phyloP scores from a whole-genome alignment of 2,797 vertebrate species.

The Danio jaintianensis region DNA sequence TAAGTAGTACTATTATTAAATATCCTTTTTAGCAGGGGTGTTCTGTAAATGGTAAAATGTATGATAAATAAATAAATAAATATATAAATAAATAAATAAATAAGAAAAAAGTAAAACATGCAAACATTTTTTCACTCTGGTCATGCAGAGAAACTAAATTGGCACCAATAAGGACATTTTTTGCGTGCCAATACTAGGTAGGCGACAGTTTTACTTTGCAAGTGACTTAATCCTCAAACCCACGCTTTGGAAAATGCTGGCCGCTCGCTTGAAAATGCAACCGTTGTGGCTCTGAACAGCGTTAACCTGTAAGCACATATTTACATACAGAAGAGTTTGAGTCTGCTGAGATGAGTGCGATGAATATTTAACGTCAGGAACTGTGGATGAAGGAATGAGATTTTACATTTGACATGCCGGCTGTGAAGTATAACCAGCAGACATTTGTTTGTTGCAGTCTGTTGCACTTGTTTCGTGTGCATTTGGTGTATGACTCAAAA shows the following conservation, averaged over 20 bases:
- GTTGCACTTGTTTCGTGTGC: neutral
- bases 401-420: slow-evolving; percentile 38
- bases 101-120: neutral
- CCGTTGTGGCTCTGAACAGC: slow-evolving; percentile 34
- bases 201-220: slow-evolving; percentile 28
- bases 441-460: neutral
- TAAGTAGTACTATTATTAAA: too few relatives aligned
- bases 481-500: slow-evolving; percentile 15
- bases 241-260: slow-evolving; percentile 19
- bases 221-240: slow-evolving; percentile 46
- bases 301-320: slow-evolving; percentile 44
- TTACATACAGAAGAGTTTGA: slow-evolving; percentile 57
- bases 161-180: neutral
- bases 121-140: neutral
- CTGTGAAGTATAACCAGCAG: slow-evolving; percentile 18
- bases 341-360: slow-evolving; percentile 42
- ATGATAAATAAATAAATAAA: too few relatives aligned
- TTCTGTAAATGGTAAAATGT: too few relatives aligned
- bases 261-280: slow-evolving; percentile 34
- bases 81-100: too few relatives aligned
- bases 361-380: slow-evolving; percentile 50
- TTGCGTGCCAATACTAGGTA: neutral
- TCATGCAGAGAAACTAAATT: neutral
- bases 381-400: slow-evolving; percentile 3
- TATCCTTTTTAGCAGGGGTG: too few relatives aligned